Conservation (phyloP, 2,113 vertebrate genomes). For the Arizona elegans region DNA sequence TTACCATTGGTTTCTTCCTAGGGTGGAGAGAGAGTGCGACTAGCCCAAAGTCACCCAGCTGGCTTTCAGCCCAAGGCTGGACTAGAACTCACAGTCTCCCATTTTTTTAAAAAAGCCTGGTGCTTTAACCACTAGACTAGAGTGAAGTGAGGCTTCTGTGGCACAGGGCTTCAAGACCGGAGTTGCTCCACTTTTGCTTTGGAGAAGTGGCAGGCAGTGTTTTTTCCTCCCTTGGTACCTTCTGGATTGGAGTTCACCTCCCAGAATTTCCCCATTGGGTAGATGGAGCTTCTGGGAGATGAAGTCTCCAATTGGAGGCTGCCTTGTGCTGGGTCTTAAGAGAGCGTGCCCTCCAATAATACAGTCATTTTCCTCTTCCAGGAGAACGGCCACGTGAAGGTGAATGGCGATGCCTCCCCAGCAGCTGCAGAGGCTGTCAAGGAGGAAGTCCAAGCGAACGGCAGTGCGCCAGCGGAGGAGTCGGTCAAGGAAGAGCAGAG, state of each 20-base stretch:
- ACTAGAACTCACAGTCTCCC: neutral
- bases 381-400: slow-evolving; percentile 91
- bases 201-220: neutral
- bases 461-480: slow-evolving; percentile 81
- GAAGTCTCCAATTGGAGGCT: neutral
- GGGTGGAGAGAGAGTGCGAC: neutral
- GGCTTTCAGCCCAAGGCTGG: neutral
- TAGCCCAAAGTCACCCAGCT: neutral
- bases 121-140: neutral
- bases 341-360: neutral
- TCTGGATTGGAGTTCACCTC: neutral
- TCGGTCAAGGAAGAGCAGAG: slow-evolving; percentile 53
- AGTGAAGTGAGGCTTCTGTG: neutral
- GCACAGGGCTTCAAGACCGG: neutral
- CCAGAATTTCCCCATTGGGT: neutral
- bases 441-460: slow-evolving; percentile 86
- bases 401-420: slow-evolving; percentile 77
- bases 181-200: neutral
- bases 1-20: neutral
- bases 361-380: slow-evolving; percentile 57
- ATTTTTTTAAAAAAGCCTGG: neutral
- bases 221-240: neutral
- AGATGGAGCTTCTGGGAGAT: neutral
- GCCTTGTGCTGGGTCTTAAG: neutral
- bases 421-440: slow-evolving; percentile 77